Evolutionary conservation across 2,797 vertebrate species (phyloP), one percentile per base, ranked within the genome.

Genomic region (Hipposideros larvatus): DNA sequence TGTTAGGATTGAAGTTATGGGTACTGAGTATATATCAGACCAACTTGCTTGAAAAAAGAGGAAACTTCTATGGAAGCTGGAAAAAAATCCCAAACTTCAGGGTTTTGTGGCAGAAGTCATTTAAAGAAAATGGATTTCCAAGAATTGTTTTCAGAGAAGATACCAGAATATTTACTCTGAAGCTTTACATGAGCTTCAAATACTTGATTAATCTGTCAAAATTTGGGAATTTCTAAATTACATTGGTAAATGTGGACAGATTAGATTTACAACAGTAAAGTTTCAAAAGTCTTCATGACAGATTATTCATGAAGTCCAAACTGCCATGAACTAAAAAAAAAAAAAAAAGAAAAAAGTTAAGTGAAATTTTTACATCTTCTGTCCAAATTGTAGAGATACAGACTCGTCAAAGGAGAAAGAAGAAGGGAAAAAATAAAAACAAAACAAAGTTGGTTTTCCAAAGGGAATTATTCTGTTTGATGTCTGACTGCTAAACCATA

Each of bases 1-100:
- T 51, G 14, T 51, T 13, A 51, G 48, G 48, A 51, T 37, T 86
- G 59, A 65, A 73, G 34, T 73, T 88, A 57, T 61, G 34, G 51
- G 14, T 77, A 46, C 57, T 78, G 51, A 96, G 7, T 90, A 37
- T 1, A 0, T 90, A 57, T 95, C 73, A 95, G 71, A 89, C 11
- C 31, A 71, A 86, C 31, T 79, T 94, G 41, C 28, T 41, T 92
- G 53, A 88, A 93, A 63, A 43, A 94, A 93, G 63, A 80, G 26
- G 51, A 90, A 93, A 41, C 41, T 90, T 90, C 48, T 78, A 31
- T 7, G 82, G 92, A 95, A 94, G 11, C 18, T 93, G 18, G 48
- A 51, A 57, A 41, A 85, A 14, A 14, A 51, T 1, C 14, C 14
- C 34, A 24, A 21, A 63, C 11, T 55, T 91, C 13, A 83, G 46